These are phyloP conservation scores for Andrena dorsata DNA, from an alignment of 2,888 invertebrate species.

Conservation along the genomic window DNA sequence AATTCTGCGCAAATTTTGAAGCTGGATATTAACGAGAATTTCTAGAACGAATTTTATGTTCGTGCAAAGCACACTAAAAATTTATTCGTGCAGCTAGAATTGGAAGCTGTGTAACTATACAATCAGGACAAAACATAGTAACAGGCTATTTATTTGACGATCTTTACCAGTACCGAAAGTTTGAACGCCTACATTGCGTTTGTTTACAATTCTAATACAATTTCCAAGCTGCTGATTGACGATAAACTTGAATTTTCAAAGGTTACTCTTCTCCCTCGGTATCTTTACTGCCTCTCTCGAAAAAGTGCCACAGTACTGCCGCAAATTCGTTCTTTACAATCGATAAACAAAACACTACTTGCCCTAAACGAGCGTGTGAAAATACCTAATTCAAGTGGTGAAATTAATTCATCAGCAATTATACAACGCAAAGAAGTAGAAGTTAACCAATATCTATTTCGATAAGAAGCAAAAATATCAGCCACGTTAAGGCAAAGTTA, in stretches of 20 bases:
- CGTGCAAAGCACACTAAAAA: not conserved
- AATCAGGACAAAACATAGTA: no score
- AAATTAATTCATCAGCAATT: not conserved
- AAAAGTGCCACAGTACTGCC: not conserved
- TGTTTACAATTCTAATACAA: not conserved
- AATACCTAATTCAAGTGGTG: not conserved
- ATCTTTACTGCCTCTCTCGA: conserved; percentile 9
- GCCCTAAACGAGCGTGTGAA: not conserved
- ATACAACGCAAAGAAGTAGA: not conserved
- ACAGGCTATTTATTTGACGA: no score
- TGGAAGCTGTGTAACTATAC: no score
- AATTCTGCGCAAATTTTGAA: conserved; percentile 10
- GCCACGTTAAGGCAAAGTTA: not conserved
- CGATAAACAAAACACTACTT: not conserved
- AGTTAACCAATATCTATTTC: not conserved
- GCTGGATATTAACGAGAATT: not conserved
- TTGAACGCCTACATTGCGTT: not conserved
- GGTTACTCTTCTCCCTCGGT: conserved; percentile 20
- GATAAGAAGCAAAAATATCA: not conserved
- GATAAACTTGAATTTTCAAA: conserved; percentile 25
- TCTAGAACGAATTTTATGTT: not conserved
- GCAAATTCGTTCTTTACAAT: not conserved
- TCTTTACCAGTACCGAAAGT: no score
- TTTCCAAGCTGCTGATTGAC: not conserved
- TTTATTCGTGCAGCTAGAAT: not conserved